Conservation (phyloP, 1,140 invertebrate genomes). For the Drepana arcuata region DNA sequence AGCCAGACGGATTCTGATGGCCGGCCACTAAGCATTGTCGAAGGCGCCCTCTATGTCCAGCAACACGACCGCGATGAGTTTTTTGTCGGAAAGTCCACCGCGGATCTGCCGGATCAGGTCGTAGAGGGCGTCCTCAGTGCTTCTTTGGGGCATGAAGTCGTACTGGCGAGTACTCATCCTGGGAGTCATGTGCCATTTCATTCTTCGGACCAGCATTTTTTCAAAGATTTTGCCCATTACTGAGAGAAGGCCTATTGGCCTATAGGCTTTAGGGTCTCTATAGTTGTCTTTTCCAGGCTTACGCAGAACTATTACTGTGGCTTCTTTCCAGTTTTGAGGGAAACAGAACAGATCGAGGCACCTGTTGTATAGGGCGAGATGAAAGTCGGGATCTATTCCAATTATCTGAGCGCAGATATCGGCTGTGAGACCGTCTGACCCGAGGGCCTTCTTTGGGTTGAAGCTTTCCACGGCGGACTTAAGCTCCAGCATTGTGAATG, state of each 20-base stretch:
- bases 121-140: conserved; percentile 9
- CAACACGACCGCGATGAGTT: background rate
- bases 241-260: conserved; percentile 9
- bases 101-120: background rate
- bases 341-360: conserved; percentile 1
- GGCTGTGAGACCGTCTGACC: background rate
- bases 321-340: conserved; percentile 6
- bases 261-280: conserved; percentile 6
- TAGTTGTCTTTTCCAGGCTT: conserved; percentile 10
- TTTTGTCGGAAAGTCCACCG: background rate
- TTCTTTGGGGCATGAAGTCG: conserved; percentile 4
- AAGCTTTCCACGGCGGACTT: background rate
- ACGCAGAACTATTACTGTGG: conserved; percentile 2
- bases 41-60: background rate
- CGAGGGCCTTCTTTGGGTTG: background rate
- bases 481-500: background rate
- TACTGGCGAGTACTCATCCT: background rate
- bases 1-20: background rate
- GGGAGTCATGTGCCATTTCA: background rate
- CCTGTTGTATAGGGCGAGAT: conserved; percentile 1
- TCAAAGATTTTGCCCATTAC: conserved; percentile 7
- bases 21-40: conserved; percentile 8
- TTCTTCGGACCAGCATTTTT: conserved; percentile 3
- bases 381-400: background rate
- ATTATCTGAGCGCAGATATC: background rate